Conservation (phyloP, 2,113 vertebrate genomes). For the Melanocharis versteri region DNA sequence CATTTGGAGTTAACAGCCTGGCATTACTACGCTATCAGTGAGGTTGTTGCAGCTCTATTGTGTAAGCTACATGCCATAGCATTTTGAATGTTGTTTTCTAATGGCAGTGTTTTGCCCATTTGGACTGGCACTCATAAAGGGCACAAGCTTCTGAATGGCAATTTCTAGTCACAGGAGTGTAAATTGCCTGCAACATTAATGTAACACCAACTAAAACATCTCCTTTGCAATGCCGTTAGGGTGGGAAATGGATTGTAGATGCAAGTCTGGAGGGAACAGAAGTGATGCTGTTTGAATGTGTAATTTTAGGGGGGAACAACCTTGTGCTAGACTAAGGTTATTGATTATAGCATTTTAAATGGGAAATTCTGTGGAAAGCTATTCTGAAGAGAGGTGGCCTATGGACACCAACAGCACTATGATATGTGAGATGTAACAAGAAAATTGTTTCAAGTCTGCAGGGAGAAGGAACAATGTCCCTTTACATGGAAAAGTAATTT, state of each 20-base stretch:
- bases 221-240: neutral
- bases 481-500: constrained; percentile 23
- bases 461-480: neutral
- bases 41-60: neutral
- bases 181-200: neutral
- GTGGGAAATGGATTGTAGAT: neutral
- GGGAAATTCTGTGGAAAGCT: neutral
- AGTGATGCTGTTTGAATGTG: neutral
- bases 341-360: neutral
- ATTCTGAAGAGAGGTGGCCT: neutral
- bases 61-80: neutral
- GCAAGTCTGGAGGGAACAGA: neutral
- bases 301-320: neutral
- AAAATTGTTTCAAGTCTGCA: constrained; percentile 33
- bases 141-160: neutral
- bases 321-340: neutral
- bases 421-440: neutral
- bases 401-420: neutral
- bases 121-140: neutral
- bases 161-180: neutral
- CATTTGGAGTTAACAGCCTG: neutral
- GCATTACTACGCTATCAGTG: neutral
- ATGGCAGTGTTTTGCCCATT: neutral
- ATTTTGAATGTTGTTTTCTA: neutral
- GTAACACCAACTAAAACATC: neutral